A percentile compares a stretch with the other conserved stretches of the same genome.
Evolutionary conservation across 2,797 vertebrate genomes (phyloP).

Genomic region (Onychomys leucogaster): DNA sequence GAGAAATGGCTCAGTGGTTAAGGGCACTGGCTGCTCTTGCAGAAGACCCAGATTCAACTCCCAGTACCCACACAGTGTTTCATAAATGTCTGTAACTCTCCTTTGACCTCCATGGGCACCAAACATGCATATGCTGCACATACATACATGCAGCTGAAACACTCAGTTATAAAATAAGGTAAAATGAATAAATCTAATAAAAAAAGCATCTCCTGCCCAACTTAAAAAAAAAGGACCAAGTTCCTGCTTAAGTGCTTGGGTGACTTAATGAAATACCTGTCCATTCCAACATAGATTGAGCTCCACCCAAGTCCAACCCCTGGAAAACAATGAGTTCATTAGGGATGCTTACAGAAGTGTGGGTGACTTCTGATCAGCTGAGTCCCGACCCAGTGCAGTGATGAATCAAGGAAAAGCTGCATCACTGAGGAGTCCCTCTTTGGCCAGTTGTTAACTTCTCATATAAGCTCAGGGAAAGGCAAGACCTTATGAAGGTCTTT

Average conservation of each 20-base stretch:
- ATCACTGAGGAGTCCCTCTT: not conserved
- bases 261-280: not conserved
- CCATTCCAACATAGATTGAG: not conserved
- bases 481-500: not conserved
- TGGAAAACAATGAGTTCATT: not conserved
- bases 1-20: not conserved
- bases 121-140: not conserved
- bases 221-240: not conserved
- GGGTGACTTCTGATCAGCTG: not conserved
- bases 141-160: not conserved
- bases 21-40: not conserved
- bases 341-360: not conserved
- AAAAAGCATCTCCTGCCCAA: too few species aligned
- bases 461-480: not conserved
- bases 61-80: not conserved
- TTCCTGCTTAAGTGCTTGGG: not conserved
- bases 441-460: not conserved
- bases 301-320: not conserved
- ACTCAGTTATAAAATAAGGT: not conserved
- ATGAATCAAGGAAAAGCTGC: not conserved
- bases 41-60: not conserved
- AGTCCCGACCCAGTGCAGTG: not conserved
- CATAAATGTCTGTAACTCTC: too few species aligned
- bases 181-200: not conserved
- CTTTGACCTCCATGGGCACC: not conserved